Evolutionary conservation across 2,113 vertebrate genomes (phyloP).

Genomic region (cattle (Bos taurus)): DNA sequence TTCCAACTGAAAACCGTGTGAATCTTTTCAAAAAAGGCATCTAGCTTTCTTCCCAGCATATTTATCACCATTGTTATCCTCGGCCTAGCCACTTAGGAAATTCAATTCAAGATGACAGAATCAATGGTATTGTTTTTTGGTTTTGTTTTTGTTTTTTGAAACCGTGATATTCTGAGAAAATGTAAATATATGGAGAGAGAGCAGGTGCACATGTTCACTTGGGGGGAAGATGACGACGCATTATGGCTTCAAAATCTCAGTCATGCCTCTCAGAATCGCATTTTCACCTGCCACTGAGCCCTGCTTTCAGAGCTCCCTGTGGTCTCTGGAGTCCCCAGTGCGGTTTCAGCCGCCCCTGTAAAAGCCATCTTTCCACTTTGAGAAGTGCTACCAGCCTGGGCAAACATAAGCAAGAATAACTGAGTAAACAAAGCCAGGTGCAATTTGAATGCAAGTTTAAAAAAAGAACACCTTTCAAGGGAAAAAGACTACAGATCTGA

Average conservation of each 20-base stretch:
- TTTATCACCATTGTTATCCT: slow-evolving; percentile 18
- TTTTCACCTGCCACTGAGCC: slow-evolving; percentile 40
- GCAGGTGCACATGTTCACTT: slow-evolving; percentile 17
- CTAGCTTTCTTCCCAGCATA: not conserved
- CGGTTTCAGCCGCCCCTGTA: not conserved
- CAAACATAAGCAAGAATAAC: slow-evolving; percentile 49
- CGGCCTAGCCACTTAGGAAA: not conserved
- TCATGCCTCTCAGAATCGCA: slow-evolving; percentile 49
- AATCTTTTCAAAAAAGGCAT: not conserved
- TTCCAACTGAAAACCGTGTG: not conserved
- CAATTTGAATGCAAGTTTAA: slow-evolving; percentile 21
- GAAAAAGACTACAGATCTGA: not conserved
- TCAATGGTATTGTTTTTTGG: not conserved
- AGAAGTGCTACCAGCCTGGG: slow-evolving; percentile 24
- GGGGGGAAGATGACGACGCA: not conserved
- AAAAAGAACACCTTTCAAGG: slow-evolving; percentile 60
- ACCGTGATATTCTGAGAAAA: slow-evolving; percentile 16
- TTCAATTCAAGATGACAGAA: slow-evolving; percentile 5
- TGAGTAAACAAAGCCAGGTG: slow-evolving; percentile 61
- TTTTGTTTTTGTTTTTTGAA: not conserved
- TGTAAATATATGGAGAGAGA: slow-evolving; percentile 30
- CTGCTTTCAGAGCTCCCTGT: slow-evolving; percentile 5
- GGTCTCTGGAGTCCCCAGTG: not conserved
- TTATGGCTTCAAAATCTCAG: not conserved
- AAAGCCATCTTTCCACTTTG: slow-evolving; percentile 20